phyloP scores from a whole-genome alignment of 2,797 vertebrate genomes.

The Podarcis siculus region DNA sequence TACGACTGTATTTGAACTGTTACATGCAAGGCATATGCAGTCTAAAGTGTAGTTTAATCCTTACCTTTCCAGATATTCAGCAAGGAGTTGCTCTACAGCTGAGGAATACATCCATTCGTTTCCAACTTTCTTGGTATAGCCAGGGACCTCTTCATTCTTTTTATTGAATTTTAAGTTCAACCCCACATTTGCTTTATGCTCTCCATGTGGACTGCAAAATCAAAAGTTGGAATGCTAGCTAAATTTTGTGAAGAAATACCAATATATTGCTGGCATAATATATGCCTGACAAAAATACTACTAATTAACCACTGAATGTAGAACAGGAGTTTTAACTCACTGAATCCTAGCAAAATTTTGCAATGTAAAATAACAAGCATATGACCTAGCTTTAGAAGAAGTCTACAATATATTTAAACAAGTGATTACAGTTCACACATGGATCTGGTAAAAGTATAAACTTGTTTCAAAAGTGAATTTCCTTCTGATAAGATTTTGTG shows the following conservation, averaged over 20 bases:
- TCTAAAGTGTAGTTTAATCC: background rate
- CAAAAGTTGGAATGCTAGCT: conserved; percentile 22
- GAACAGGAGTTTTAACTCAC: background rate
- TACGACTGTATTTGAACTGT: background rate
- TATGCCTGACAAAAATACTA: background rate
- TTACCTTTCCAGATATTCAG: conserved; percentile 94
- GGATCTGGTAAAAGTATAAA: background rate
- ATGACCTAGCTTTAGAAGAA: background rate
- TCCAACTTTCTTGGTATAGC: conserved; percentile 95
- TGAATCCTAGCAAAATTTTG: background rate
- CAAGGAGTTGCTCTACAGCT: conserved; percentile 91
- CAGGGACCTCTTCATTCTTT: conserved; percentile 98
- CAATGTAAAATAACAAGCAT: background rate
- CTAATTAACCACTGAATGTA: background rate
- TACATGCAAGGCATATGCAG: background rate
- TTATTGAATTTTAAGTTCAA: conserved; percentile 99
- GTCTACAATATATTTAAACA: background rate
- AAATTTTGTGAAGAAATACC: background rate
- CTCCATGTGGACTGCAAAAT: conserved; percentile 90
- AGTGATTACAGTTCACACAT: background rate
- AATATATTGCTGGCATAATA: background rate
- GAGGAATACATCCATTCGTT: conserved; percentile 97
- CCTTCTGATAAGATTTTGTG: background rate
- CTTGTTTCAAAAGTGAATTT: background rate
- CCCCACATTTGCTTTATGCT: conserved; percentile 94